A percentile compares a stretch with the other conserved stretches of the same genome.
Conservation (phyloP, 1,140 invertebrate species). For the Trachelipus rathkii region DNA sequence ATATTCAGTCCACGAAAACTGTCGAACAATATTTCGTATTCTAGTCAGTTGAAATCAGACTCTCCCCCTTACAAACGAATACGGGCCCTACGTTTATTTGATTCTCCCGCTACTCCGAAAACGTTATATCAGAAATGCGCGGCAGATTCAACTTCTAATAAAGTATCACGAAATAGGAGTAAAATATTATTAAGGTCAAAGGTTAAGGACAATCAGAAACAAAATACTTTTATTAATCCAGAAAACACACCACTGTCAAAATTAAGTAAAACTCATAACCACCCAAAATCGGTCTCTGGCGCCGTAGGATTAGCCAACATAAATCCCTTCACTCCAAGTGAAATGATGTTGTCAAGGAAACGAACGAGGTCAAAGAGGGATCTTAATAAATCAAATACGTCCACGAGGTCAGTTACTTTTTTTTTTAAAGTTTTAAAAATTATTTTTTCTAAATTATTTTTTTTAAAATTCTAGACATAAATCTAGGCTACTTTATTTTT, state of each 20-base stretch:
- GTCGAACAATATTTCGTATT: neutral
- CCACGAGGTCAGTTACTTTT: neutral
- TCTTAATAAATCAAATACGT: neutral
- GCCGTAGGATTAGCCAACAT: neutral
- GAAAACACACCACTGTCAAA: neutral
- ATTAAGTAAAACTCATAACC: neutral
- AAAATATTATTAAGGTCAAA: neutral
- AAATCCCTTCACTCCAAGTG: neutral
- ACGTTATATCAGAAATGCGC: neutral
- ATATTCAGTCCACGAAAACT: neutral
- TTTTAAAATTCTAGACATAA: too few relatives aligned
- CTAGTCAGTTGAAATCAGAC: neutral
- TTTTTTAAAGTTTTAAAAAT: too few relatives aligned
- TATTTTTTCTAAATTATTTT: too few relatives aligned
- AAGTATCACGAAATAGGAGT: neutral
- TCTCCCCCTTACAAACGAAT: neutral
- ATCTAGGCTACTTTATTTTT: too few relatives aligned
- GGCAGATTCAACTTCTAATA: neutral
- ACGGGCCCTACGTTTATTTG: neutral
- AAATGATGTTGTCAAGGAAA: neutral
- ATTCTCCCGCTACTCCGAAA: conserved; percentile 6
- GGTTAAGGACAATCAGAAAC: neutral
- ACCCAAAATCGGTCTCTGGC: neutral
- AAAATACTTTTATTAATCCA: neutral
- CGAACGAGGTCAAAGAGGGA: neutral